These are phyloP conservation scores for Triops longicaudatus DNA, from an alignment of 1,140 invertebrate genomes.

Conservation along the genomic window DNA sequence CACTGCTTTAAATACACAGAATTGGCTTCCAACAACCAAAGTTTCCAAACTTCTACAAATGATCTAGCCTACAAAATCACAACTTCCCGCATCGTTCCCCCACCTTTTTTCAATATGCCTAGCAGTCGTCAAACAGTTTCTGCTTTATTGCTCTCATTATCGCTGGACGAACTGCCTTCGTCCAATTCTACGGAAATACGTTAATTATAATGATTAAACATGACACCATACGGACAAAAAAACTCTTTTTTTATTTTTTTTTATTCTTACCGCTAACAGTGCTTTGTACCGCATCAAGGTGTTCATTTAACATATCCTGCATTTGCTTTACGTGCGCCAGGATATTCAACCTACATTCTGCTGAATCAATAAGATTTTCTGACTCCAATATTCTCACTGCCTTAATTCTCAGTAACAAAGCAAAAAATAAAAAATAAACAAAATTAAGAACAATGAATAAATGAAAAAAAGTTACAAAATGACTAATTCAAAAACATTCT, in stretches of 20 bases:
- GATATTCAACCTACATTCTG: slow-evolving; percentile 64
- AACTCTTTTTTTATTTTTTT: neutral
- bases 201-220: neutral
- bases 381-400: slow-evolving; percentile 54
- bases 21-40: too few relatives aligned
- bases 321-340: slow-evolving; percentile 66
- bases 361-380: slow-evolving; percentile 67
- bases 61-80: neutral
- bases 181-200: neutral
- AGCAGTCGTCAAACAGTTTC: neutral
- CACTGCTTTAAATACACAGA: too few relatives aligned
- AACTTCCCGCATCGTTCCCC: neutral
- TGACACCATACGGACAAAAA: neutral
- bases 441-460: too few relatives aligned
- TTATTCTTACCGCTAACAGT: slow-evolving; percentile 54
- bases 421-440: too few relatives aligned
- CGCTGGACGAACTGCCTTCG: neutral
- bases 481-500: neutral
- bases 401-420: too few relatives aligned
- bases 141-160: neutral
- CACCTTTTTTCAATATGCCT: neutral
- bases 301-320: slow-evolving; percentile 58
- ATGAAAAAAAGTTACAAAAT: too few relatives aligned
- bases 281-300: slow-evolving; percentile 65
- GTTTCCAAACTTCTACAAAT: too few relatives aligned